Base-by-base conservation (phyloP, 2,113 vertebrate species). In the Rhinichthys klamathensis region DNA sequence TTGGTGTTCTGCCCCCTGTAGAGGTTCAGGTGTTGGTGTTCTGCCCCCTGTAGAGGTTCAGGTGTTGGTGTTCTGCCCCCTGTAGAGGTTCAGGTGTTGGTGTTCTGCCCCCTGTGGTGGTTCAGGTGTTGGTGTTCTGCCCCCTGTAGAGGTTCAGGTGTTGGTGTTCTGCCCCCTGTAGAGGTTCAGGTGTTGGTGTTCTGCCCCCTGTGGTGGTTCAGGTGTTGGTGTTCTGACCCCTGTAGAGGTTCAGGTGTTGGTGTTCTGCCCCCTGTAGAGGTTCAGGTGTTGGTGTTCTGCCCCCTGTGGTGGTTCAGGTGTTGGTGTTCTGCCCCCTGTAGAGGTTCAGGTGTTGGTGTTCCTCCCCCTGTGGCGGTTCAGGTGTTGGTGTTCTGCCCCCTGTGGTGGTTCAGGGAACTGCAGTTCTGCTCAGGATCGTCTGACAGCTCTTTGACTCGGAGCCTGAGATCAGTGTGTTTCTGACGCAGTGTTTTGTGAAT, bases 361-460 rank as follows among this genome's bases (percentile, higher is more conserved):
- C 60, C 13, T 12, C 61, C 61, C 32, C 38, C 46, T 70, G 54
- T 16, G 25, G 51, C 6, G 35, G 41, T 32, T 35, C 38, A 6
- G 2, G 27, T n/a, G n/a, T n/a, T n/a, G 41, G 1, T 41, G 9
- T 13, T 13, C 60, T 27, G 25, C 61, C 61, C 32, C 38, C 46
- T 70, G 54, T 16, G 25, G 51, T 9, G 35, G 41, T 32, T 35
- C 38, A 6, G 2, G 27, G 27, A 65, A 65, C 63, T 65, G 63
- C 63, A 65, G 85, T 86, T 85, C 77, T 87, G 80, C 69, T 74
- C 84, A 63, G 82, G 51, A 85, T 87, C 85, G 54, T 91, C 84
- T 84, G 92, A 93, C 88, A 86, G 83, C 82, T 92, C 77, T 41
- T 41, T 92, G 91, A 91, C 91, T 86, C 21, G 1, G 38, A 32